These are phyloP conservation scores for Biston betularia DNA, from an alignment of 2,888 invertebrate genomes.

Conservation along the genomic window DNA sequence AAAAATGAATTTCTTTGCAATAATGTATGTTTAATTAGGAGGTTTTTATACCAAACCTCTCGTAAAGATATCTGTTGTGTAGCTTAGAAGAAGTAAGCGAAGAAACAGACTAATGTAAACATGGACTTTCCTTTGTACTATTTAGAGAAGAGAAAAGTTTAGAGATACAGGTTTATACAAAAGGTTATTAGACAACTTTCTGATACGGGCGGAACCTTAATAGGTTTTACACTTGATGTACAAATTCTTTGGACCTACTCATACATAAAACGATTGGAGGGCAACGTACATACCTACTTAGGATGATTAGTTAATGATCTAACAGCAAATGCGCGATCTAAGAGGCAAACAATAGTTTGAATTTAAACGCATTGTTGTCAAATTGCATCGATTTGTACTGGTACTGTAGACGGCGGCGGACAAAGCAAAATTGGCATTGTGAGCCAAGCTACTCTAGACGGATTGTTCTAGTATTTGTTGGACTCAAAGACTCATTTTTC, in stretches of 20 bases:
- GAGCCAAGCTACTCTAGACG: conserved; percentile 1
- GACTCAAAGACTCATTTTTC: background rate
- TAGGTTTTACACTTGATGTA: background rate
- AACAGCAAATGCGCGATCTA: conserved; percentile 1
- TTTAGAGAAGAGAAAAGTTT: no score
- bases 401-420: background rate
- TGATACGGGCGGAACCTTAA: background rate
- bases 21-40: no score
- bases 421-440: conserved; percentile 8
- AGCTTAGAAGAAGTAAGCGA: no score
- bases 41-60: no score
- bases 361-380: conserved; percentile 10
- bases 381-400: conserved; percentile 15
- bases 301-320: conserved; percentile 10
- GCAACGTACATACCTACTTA: background rate
- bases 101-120: no score
- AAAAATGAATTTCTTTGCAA: no score
- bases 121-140: no score
- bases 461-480: background rate
- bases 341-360: conserved; percentile 9
- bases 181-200: no score
- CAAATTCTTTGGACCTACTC: no score
- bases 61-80: no score
- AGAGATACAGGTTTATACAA: no score
- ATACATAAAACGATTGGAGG: no score